These are phyloP conservation scores for Orthosia incerta DNA, from an alignment of 2,888 invertebrate species.

Conservation along the genomic window DNA sequence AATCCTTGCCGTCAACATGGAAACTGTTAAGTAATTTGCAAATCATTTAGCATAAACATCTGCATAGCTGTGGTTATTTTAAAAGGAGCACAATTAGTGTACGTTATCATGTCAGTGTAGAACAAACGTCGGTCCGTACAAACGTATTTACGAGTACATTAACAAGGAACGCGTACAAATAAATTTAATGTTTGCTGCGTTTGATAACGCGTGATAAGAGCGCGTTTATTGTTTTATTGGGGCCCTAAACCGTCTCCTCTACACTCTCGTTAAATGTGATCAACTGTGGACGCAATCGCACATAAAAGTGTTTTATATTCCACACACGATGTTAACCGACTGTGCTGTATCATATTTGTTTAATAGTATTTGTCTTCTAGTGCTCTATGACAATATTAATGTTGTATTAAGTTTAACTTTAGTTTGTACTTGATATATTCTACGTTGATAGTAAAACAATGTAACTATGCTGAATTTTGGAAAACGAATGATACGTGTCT, in stretches of 20 bases:
- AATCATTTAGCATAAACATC: constrained; percentile 23
- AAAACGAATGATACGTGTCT: background rate
- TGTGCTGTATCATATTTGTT: constrained; percentile 57
- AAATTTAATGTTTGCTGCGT: constrained; percentile 85
- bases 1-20: background rate
- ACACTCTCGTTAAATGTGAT: constrained; percentile 70
- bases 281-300: constrained; percentile 71
- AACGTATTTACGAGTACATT: constrained; percentile 80
- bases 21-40: constrained; percentile 8
- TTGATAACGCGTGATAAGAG: constrained; percentile 87
- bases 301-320: constrained; percentile 74
- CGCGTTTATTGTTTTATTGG: constrained; percentile 89
- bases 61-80: constrained; percentile 24
- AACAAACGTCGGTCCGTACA: constrained; percentile 87
- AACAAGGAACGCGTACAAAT: constrained; percentile 82
- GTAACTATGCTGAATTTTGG: background rate
- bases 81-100: constrained; percentile 65
- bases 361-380: constrained; percentile 52
- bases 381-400: constrained; percentile 26
- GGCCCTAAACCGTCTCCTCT: constrained; percentile 76
- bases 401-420: constrained; percentile 16
- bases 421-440: background rate
- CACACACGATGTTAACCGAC: constrained; percentile 44
- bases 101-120: constrained; percentile 76
- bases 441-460: background rate